Conservation (phyloP, 2,797 vertebrate genomes). For the Poeciliopsis infans region DNA sequence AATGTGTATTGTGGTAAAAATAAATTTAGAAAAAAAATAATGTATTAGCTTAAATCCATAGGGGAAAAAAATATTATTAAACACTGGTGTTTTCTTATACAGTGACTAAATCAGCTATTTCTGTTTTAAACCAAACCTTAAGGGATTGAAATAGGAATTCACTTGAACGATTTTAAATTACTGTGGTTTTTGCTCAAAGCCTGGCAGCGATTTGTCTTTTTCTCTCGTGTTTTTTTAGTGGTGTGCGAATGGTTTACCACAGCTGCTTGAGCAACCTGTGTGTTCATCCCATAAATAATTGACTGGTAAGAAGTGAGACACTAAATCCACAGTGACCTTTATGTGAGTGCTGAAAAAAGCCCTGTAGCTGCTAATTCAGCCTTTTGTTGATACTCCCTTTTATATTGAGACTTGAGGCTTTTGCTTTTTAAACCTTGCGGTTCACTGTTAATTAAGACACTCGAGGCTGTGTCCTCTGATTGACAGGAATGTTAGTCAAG, state of each 20-base stretch:
- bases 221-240: conserved; percentile 2
- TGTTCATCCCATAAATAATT: conserved; percentile 63
- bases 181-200: background rate
- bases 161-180: background rate
- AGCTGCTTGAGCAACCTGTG: conserved; percentile 23
- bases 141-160: background rate
- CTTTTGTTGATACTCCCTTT: conserved; percentile 71
- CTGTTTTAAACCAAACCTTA: background rate
- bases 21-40: background rate
- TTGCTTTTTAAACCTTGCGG: conserved; percentile 53
- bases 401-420: conserved; percentile 59
- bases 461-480: conserved; percentile 61
- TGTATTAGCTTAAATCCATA: background rate
- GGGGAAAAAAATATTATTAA: background rate
- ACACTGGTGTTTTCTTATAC: background rate
- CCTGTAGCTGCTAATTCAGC: conserved; percentile 63
- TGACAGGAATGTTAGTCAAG: conserved; percentile 65
- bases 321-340: conserved; percentile 76
- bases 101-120: background rate
- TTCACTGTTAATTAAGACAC: conserved; percentile 77
- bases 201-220: background rate
- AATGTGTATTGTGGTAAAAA: background rate
- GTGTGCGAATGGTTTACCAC: conserved; percentile 25
- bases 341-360: conserved; percentile 49
- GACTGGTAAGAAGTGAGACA: conserved; percentile 70